Evolutionary conservation across 2,888 invertebrate genomes (phyloP), one percentile per base, ranked within the genome.

Genomic region (Elgonia sp.): DNA sequence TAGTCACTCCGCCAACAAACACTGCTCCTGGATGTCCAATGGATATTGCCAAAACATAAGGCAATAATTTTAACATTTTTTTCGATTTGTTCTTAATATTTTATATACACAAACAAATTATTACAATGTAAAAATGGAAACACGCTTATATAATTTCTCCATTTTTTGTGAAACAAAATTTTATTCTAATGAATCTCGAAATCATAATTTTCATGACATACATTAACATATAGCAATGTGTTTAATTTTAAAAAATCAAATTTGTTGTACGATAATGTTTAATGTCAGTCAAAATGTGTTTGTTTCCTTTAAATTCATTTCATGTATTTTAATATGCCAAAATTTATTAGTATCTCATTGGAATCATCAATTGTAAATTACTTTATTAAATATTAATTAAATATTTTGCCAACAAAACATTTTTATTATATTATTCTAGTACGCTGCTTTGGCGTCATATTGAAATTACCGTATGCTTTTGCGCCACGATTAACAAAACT

Each of bases 1-100:
- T 94, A 88, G 77, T 92, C 83, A 92, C 90, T 70, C 89, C 93
- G 39, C 81, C 93, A 69, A 88, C 92, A 81, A 94, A 92, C 79
- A 88, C 91, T 55, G 85, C 92, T 84, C 87, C 92, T 50, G 93
- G 93, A 42, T 94, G 95, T 80, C 95, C 95, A 46, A 95, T 95
- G 95, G 95, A 95, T 86, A 94, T 95, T 84, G 92, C 94, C 77
- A 95, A 94, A 90, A 94, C 93, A 93, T 94, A 94, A 94, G 90
- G 88, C 86, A 76, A 75, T 69, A 57, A 70, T 21, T 65, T n/a
- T 65, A 37, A 82, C 84, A 81, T 55, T 70, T 55, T 55, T 90
- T 87, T 81, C 87, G 84, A 89, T 88, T 91, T 90, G 85, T 90
- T 89, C 87, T 89, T 88, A 80, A 86, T 90, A 89, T 91, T 90